These are phyloP conservation scores for Atractosteus spatula DNA, from an alignment of 2,113 vertebrate species.

Conservation along the genomic window DNA sequence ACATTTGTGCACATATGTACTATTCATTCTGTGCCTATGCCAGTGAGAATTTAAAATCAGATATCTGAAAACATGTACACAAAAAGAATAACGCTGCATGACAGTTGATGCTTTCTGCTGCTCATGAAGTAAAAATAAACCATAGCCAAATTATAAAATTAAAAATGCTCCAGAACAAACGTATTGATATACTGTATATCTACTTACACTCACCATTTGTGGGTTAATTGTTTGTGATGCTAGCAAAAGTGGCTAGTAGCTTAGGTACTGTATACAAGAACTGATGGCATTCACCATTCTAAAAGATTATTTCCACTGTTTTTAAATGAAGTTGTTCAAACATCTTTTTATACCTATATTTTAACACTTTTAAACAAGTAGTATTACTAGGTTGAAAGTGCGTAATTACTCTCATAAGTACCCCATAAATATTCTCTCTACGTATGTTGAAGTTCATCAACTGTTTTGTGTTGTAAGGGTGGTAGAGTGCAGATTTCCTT, in stretches of 20 bases:
- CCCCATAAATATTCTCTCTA: background rate
- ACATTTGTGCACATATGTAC: slow-evolving; percentile 40
- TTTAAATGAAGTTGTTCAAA: slow-evolving; percentile 41
- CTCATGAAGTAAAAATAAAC: slow-evolving; percentile 32
- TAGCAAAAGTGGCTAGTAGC: slow-evolving; percentile 62
- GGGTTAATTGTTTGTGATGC: slow-evolving; percentile 55
- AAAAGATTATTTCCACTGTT: slow-evolving; percentile 45
- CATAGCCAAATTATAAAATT: slow-evolving; percentile 54
- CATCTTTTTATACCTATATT: slow-evolving; percentile 25
- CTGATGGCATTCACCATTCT: slow-evolving; percentile 41
- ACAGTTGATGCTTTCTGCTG: slow-evolving; percentile 34
- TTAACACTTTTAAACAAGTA: no score
- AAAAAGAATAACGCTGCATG: slow-evolving; percentile 23
- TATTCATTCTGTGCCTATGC: slow-evolving; percentile 41
- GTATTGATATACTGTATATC: slow-evolving; percentile 61
- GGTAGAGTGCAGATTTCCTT: no score
- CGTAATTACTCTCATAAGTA: background rate
- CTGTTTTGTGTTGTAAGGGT: no score
- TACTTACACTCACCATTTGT: slow-evolving; percentile 34
- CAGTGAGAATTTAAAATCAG: slow-evolving; percentile 41
- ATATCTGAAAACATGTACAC: no score
- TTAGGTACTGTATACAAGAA: slow-evolving; percentile 34
- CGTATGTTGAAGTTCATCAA: no score
- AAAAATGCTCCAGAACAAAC: slow-evolving; percentile 71
- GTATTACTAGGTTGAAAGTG: background rate